Evolutionary conservation across 2,888 invertebrate species (phyloP), one percentile per base, ranked within the genome.

Genomic region (Sphaerophoria taeniata): DNA sequence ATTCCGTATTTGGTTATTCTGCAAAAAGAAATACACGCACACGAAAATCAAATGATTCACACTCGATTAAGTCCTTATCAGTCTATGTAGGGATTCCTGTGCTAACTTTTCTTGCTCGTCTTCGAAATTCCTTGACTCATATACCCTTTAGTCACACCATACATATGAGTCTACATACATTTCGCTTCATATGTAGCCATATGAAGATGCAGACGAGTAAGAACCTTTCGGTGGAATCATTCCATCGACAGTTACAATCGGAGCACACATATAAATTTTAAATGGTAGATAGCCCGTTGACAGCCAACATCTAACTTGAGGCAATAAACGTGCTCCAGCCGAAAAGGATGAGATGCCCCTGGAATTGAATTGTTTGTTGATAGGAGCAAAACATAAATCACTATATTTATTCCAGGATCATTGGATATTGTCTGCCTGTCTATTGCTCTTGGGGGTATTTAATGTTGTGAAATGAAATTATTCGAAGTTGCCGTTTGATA

Each of bases 51-150:
- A 84, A 79, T 72, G 79, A 80, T 85, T 81, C 81, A 76, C 84
- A 85, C 81, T 85, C 84, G 84, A 85, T 85, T 85, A 85, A 76
- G 76, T 84, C 56, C 76, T 80, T 85, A 76, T 85, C 72, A 49
- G 49, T 47, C 12, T 14, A 11, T 16, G 39, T 51, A 53, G 74
- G 70, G 74, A 79, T 53, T 67, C 49, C 79, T 36, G 49, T 31
- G n/a, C 33, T n/a, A 47, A 33, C 47, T 45, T 43, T 43, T 71
- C 43, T 63, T 51, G 24, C n/a, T 67, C 24, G 1, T 24, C 24
- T 24, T 24, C 39, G 24, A 53, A 53, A 67, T 67, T 67, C 53
- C 24, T 67, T 4, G 39, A 67, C 49, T 51, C 67, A 67, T 53
- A 33, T n/a, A n/a, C n/a, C n/a, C n/a, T n/a, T n/a, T n/a, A n/a